Conservation (phyloP, 2,113 vertebrate species). For the Gasterosteus aculeatus region DNA sequence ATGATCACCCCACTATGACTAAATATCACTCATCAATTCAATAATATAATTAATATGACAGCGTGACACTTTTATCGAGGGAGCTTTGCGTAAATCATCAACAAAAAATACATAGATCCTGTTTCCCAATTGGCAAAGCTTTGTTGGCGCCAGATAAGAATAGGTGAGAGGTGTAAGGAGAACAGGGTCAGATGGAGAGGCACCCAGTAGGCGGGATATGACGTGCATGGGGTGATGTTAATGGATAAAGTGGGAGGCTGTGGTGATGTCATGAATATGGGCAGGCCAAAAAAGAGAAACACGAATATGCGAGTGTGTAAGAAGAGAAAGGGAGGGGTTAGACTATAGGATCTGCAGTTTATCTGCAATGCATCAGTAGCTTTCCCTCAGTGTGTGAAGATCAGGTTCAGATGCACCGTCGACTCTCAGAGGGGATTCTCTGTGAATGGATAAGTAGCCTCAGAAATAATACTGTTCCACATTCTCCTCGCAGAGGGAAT, state of each 20-base stretch:
- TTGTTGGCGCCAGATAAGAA: slow-evolving; percentile 16
- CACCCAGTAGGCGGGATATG: slow-evolving; percentile 27
- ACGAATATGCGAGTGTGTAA: slow-evolving; percentile 15
- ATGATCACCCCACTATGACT: not conserved
- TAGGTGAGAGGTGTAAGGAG: slow-evolving; percentile 42
- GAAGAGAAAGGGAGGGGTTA: slow-evolving; percentile 72
- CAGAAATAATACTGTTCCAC: slow-evolving; percentile 53
- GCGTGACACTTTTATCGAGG: not conserved
- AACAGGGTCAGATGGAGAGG: slow-evolving; percentile 23
- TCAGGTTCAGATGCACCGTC: slow-evolving; percentile 30
- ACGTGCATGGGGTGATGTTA: slow-evolving; percentile 49
- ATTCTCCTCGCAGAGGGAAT: slow-evolving; percentile 31
- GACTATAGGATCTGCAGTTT: slow-evolving; percentile 80
- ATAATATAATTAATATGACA: not conserved
- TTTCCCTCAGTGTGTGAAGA: slow-evolving; percentile 48
- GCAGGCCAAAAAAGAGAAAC: slow-evolving; percentile 37
- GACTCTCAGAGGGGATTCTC: slow-evolving; percentile 46
- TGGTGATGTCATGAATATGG: slow-evolving; percentile 70
- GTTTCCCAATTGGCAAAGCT: not conserved
- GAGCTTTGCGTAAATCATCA: not conserved
- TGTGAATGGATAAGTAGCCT: slow-evolving; percentile 32
- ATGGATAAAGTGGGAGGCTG: slow-evolving; percentile 51
- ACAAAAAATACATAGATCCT: not conserved
- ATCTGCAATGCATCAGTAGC: slow-evolving; percentile 88
- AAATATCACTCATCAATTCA: not conserved